Conservation (phyloP, 2,797 vertebrate species). For the Sphenopsis melanotis region DNA sequence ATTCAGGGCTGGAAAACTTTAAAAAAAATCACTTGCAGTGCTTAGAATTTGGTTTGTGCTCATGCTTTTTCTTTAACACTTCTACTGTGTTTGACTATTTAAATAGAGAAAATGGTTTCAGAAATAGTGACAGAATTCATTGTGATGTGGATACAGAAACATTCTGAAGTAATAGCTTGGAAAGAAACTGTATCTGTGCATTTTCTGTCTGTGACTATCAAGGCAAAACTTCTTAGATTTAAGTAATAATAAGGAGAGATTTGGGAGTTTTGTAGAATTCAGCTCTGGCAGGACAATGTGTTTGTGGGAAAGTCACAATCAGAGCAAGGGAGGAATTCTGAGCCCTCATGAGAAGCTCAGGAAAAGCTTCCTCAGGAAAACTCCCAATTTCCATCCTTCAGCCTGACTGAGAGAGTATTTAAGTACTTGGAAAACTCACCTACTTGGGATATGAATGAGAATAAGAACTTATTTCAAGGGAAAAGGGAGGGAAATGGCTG, state of each 20-base stretch:
- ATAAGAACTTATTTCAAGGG: background rate
- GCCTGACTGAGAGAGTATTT: background rate
- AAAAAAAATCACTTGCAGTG: background rate
- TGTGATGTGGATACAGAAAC: background rate
- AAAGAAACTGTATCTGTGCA: fast-evolving
- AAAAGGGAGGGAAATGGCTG: background rate
- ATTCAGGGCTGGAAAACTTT: background rate
- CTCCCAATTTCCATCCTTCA: background rate
- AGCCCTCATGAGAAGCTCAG: background rate
- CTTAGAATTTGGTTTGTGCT: background rate
- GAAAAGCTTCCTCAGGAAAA: background rate
- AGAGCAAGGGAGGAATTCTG: background rate
- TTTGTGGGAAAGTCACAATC: background rate
- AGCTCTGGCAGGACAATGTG: background rate
- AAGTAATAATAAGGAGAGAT: background rate
- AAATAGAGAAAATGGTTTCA: background rate
- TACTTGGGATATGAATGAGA: background rate
- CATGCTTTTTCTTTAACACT: background rate
- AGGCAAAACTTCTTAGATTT: background rate
- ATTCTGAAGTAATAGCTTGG: background rate
- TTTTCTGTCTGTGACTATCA: background rate
- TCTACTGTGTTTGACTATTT: background rate
- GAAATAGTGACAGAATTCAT: background rate
- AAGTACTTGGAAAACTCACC: background rate
- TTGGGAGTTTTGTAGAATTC: background rate